Conservation (phyloP, 2,113 vertebrate genomes). For the Prionailurus viverrinus region DNA sequence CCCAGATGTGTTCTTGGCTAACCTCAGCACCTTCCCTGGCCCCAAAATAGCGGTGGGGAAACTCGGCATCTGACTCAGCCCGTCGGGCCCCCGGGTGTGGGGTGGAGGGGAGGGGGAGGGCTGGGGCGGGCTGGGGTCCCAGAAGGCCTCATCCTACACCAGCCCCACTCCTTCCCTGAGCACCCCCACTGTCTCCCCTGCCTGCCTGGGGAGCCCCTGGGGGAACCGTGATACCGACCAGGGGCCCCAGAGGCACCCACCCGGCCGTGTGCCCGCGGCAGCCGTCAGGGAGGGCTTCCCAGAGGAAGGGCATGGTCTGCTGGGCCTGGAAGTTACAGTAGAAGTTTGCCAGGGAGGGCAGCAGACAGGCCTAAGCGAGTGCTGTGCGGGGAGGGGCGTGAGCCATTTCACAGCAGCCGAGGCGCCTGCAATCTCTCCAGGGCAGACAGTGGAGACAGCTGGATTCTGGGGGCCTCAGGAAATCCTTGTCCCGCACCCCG, state of each 20-base stretch:
- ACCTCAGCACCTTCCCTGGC: not conserved
- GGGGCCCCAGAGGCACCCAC: not conserved
- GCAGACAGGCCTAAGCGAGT: not conserved
- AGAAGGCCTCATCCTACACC: not conserved
- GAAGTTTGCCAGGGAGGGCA: not conserved
- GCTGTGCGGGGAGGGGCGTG: not conserved
- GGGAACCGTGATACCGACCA: not conserved
- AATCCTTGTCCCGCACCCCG: fast-evolving
- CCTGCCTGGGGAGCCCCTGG: not conserved
- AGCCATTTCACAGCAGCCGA: not conserved
- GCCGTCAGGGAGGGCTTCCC: not conserved
- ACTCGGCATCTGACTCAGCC: not conserved
- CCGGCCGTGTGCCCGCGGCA: fast-evolving
- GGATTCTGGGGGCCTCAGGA: not conserved
- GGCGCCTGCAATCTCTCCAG: not conserved
- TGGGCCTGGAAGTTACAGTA: not conserved
- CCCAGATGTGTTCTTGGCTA: not conserved
- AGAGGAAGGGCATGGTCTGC: not conserved
- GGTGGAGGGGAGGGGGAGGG: not conserved
- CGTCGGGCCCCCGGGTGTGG: not conserved
- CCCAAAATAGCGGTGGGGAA: not conserved
- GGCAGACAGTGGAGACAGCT: not conserved
- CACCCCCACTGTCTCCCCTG: not conserved
- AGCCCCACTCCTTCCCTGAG: not conserved
- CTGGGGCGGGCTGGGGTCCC: not conserved